A percentile compares a stretch with the other conserved stretches of the same genome.
phyloP scores from a whole-genome alignment of 2,113 vertebrate genomes.

The Australoheros scitulus region DNA sequence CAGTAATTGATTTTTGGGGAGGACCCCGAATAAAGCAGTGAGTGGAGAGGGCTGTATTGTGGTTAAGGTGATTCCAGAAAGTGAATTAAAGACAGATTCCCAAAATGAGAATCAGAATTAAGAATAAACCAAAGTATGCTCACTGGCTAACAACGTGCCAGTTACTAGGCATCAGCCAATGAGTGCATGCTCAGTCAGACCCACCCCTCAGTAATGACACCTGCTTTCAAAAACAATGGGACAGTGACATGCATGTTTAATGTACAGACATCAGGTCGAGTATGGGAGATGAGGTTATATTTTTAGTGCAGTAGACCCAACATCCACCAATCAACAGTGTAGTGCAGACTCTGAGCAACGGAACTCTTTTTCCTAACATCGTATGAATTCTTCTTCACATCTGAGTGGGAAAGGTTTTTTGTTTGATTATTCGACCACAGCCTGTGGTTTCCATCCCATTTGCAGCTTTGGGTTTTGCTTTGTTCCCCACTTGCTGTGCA shows the following conservation, averaged over 20 bases:
- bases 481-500: background rate
- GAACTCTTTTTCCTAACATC: background rate
- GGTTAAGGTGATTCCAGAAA: too few relatives aligned
- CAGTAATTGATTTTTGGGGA: too few relatives aligned
- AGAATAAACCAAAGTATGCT: rapidly evolving
- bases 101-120: background rate
- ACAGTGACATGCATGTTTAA: rapidly evolving
- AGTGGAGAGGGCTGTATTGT: too few relatives aligned
- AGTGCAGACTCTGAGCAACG: background rate
- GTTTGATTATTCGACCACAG: background rate
- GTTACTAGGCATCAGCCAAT: background rate
- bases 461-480: background rate
- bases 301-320: background rate
- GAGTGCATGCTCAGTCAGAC: background rate
- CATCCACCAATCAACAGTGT: background rate
- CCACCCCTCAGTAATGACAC: rapidly evolving
- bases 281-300: background rate
- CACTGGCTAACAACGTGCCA: background rate
- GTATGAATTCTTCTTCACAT: too few relatives aligned
- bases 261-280: background rate
- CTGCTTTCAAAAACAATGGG: background rate
- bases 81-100: too few relatives aligned
- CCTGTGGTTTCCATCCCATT: background rate
- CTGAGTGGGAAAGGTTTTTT: background rate
- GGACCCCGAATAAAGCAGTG: too few relatives aligned